These are phyloP conservation scores for Ditylenchus weischeri DNA, from an alignment of 2,888 invertebrate species.

Conservation along the genomic window DNA sequence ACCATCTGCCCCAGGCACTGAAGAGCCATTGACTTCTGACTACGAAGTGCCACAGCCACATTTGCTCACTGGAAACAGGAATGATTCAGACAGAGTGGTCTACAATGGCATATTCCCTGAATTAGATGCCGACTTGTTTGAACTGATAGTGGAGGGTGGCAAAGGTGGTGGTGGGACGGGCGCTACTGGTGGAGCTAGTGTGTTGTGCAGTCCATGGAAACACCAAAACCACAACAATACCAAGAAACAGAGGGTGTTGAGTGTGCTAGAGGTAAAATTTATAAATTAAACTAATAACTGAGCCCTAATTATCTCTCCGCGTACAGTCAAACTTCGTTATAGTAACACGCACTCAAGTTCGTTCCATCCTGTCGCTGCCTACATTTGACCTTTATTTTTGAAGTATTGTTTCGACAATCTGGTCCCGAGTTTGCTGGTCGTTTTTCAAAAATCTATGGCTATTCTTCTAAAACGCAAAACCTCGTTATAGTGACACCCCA, in stretches of 20 bases:
- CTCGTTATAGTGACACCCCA: too few species aligned
- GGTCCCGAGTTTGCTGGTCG: too few species aligned
- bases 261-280: conserved; percentile 8
- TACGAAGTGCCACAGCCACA: conserved; percentile 62
- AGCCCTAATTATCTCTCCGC: not conserved
- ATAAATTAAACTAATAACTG: not conserved
- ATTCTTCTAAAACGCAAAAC: too few species aligned
- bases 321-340: too few species aligned
- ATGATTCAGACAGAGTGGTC: not conserved
- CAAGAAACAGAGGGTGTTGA: conserved; percentile 10
- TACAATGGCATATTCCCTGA: conserved; percentile 72
- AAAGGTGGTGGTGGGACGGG: not conserved
- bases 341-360: too few species aligned
- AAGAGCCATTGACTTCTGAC: conserved; percentile 7
- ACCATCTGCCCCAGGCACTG: not conserved
- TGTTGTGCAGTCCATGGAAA: conserved; percentile 50
- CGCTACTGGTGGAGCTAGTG: not conserved
- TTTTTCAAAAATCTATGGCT: too few species aligned
- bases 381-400: too few species aligned
- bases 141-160: conserved; percentile 60
- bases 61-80: conserved; percentile 67
- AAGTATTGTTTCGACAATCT: too few species aligned
- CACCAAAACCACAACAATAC: conserved; percentile 28
- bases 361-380: too few species aligned
- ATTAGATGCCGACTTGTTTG: conserved; percentile 73